phyloP scores from a whole-genome alignment of 2,797 vertebrate species.

The Myotis findleyi region DNA sequence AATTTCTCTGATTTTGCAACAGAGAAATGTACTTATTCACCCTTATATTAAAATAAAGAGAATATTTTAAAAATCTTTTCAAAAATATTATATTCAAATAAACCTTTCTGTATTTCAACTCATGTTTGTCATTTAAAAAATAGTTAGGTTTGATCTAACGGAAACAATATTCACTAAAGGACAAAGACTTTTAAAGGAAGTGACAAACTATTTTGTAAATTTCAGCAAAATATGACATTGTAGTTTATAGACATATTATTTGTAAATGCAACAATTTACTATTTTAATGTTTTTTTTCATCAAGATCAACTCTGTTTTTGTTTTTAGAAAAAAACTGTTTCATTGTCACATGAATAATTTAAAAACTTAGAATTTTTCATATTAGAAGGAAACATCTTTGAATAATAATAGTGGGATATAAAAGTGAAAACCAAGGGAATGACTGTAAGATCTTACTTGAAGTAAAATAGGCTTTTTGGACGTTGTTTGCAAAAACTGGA shows the following conservation, averaged over 20 bases:
- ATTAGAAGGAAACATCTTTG: conserved; percentile 50
- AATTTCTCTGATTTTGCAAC: conserved; percentile 64
- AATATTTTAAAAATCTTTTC: conserved; percentile 50
- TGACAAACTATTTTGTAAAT: conserved; percentile 29
- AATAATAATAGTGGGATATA: conserved; percentile 34
- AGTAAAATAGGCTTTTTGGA: conserved; percentile 53
- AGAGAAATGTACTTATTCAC: conserved; percentile 35
- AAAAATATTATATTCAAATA: conserved; percentile 29
- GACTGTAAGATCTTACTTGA: conserved; percentile 53
- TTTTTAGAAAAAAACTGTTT: neutral
- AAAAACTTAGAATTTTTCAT: conserved; percentile 48
- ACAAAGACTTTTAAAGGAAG: conserved; percentile 49
- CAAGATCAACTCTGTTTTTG: neutral
- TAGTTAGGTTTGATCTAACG: conserved; percentile 15
- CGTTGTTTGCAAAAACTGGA: conserved; percentile 40
- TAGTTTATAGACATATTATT: neutral
- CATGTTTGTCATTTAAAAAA: conserved; percentile 33
- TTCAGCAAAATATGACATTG: conserved; percentile 37
- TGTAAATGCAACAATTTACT: neutral
- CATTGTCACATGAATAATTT: conserved; percentile 42
- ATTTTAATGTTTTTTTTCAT: conserved; percentile 43
- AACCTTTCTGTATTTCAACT: neutral
- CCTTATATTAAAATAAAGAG: conserved; percentile 64
- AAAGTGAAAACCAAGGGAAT: conserved; percentile 51
- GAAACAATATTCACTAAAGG: conserved; percentile 27